Evolutionary conservation across 2,797 vertebrate species (phyloP), one percentile per base, ranked within the genome.

Genomic region (Cirrhinus mrigala): DNA sequence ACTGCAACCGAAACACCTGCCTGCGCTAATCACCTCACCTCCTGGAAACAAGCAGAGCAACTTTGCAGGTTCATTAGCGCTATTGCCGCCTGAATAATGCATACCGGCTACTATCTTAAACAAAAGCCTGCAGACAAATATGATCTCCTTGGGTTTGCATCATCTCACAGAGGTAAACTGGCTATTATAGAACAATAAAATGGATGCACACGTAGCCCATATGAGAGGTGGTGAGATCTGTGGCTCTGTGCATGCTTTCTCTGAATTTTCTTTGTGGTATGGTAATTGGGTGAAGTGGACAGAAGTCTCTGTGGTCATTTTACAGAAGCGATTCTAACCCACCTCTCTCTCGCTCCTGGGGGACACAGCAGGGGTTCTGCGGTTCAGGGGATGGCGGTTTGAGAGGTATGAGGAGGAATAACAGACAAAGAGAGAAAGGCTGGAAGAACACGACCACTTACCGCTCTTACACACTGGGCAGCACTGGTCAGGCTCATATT

Each of bases 391-490:
- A 60, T 58, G 68, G 20, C 0, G 0, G 75, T 78, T 77, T 54
- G n/a, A 77, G 58, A 71, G 11, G 22, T 56, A 68, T 37, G 50
- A 82, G 66, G 54, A 56, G 66, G 29, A 71, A 58, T 58, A 46
- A 52, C 33, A 69, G 24, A 80, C 52, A 75, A 16, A 82, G 18
- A 85, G 27, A 37, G 46, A 33, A 40, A 80, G 58, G 33, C 44
- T 48, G 54, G 58, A 84, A 20, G 10, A 79, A 69, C 77, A 50
- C 24, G 27, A 70, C 50, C 20, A 91, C 95, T 94, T 93, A 99
- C 98, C 98, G 0, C 96, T 97, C 94, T 99, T 99, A 95, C 98
- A 99, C 95, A 99, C 97, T 70, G 98, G 98, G 86, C 98, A 99
- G 93, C 98, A 99, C 91, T 98, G 98, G 85, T 99, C 98, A 0